These are phyloP conservation scores for Oxyura jamaicensis DNA, from an alignment of 2,113 vertebrate genomes.

Conservation along the genomic window DNA sequence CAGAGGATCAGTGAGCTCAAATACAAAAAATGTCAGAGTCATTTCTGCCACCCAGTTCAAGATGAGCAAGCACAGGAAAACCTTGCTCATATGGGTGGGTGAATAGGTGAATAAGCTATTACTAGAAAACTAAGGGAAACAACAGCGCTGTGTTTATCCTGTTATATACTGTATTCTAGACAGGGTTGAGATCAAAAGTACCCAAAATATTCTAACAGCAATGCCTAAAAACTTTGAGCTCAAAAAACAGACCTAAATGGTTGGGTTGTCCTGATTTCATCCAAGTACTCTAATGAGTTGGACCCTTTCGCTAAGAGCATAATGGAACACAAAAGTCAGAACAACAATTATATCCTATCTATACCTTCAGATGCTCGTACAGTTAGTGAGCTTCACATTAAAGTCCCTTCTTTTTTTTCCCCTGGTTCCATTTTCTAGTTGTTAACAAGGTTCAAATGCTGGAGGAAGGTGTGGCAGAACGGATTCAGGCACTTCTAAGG, in stretches of 20 bases:
- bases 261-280: background rate
- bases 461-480: constrained; percentile 79
- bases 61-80: background rate
- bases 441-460: constrained; percentile 86
- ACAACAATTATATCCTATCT: background rate
- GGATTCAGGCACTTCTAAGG: constrained; percentile 82
- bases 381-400: background rate
- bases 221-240: background rate
- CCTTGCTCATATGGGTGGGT: background rate
- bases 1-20: background rate
- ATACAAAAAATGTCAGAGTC: background rate
- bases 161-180: background rate
- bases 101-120: background rate
- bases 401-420: background rate
- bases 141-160: background rate
- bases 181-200: background rate
- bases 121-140: background rate
- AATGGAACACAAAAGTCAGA: background rate
- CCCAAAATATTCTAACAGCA: background rate
- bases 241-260: background rate
- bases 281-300: background rate
- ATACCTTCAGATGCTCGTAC: background rate
- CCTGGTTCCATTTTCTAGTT: constrained; percentile 3
- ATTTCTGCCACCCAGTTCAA: background rate
- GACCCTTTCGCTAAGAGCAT: background rate